Percentiles rank a stretch among this genome's conserved stretches.
phyloP scores from a whole-genome alignment of 2,888 invertebrate genomes.

The Torymus texanus region DNA sequence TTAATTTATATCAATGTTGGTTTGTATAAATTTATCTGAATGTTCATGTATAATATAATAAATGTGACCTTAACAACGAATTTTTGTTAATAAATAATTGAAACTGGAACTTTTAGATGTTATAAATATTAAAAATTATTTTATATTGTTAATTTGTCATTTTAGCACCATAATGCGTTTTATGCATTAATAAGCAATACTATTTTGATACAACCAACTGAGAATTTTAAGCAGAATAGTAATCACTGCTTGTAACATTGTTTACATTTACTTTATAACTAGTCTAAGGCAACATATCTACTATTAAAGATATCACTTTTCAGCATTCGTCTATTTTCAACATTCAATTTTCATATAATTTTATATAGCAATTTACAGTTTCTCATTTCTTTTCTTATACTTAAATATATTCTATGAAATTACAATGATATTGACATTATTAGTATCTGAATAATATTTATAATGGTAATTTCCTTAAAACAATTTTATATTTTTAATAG shows the following conservation, averaged over 20 bases:
- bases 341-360: constrained; percentile 32
- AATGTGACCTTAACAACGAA: background rate
- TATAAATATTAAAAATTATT: constrained; percentile 5
- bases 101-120: background rate
- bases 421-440: constrained; percentile 43
- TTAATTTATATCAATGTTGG: no score
- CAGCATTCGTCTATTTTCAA: constrained; percentile 34
- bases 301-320: constrained; percentile 41
- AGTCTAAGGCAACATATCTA: constrained; percentile 49
- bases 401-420: constrained; percentile 25
- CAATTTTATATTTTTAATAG: constrained; percentile 29
- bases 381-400: constrained; percentile 23
- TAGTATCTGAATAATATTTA: constrained; percentile 22
- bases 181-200: constrained; percentile 2
- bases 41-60: background rate
- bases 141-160: constrained; percentile 19
- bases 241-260: constrained; percentile 31
- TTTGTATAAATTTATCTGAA: no score
- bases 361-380: constrained; percentile 2
- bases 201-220: constrained; percentile 15
- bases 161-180: constrained; percentile 31
- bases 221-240: constrained; percentile 40
- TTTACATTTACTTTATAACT: constrained; percentile 37
- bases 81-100: background rate
- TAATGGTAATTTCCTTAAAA: constrained; percentile 19